phyloP scores from a whole-genome alignment of 2,888 invertebrate species.

The Nasonovia ribisnigri region DNA sequence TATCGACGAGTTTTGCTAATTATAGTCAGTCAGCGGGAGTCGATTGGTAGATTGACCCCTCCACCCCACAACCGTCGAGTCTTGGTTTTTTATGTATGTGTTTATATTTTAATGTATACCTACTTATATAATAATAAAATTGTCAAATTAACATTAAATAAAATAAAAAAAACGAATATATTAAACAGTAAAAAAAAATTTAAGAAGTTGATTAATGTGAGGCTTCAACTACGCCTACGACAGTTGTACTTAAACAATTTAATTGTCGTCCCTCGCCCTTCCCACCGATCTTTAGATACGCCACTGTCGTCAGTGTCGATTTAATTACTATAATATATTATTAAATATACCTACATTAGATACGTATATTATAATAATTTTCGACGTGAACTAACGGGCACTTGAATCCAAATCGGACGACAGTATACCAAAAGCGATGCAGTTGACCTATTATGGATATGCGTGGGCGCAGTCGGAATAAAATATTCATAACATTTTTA shows the following conservation, averaged over 20 bases:
- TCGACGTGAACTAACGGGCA: background rate
- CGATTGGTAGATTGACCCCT: background rate
- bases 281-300: background rate
- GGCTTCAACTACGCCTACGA: background rate
- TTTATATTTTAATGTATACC: background rate
- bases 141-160: background rate
- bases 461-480: background rate
- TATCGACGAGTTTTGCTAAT: background rate
- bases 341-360: background rate
- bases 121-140: background rate
- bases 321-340: background rate
- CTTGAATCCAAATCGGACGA: background rate
- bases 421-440: background rate
- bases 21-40: background rate
- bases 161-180: background rate
- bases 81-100: background rate
- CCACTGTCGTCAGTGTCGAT: background rate
- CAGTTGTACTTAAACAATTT: background rate
- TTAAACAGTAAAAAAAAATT: background rate
- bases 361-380: background rate
- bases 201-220: background rate
- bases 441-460: background rate
- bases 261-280: background rate
- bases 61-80: background rate
- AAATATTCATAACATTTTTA: background rate